These are phyloP conservation scores for Vimba vimba DNA, from an alignment of 2,113 vertebrate species.

Conservation along the genomic window DNA sequence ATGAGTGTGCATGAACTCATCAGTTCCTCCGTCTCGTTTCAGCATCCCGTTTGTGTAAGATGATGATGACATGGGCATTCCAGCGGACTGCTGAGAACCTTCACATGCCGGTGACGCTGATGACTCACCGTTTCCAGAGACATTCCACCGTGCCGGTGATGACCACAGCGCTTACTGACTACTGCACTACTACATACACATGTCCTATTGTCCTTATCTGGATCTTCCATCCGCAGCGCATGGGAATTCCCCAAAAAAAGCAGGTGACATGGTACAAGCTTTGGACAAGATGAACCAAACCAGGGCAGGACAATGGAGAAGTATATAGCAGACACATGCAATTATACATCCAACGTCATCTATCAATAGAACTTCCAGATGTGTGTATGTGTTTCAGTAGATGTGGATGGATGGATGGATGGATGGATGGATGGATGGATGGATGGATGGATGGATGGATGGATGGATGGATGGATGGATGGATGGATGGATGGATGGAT, in stretches of 20 bases:
- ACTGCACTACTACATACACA: neutral
- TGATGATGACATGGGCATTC: slow-evolving; percentile 9
- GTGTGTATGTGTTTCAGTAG: neutral
- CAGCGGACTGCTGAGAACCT: slow-evolving; percentile 34
- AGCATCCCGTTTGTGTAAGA: neutral
- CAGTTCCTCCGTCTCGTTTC: neutral
- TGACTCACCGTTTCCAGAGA: slow-evolving; percentile 54
- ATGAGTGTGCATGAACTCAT: slow-evolving; percentile 13
- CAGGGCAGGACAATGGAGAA: neutral
- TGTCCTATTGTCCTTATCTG: slow-evolving; percentile 31
- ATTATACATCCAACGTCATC: neutral
- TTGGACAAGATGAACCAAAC: neutral
- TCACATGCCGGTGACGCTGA: slow-evolving; percentile 35
- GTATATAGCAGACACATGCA: neutral
- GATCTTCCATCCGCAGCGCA: neutral
- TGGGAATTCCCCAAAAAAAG: neutral
- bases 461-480: neutral
- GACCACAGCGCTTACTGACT: slow-evolving; percentile 4
- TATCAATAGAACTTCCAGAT: slow-evolving; percentile 15
- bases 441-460: neutral
- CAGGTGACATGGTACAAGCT: neutral
- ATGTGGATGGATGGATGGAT: neutral
- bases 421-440: neutral
- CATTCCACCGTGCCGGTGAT: neutral
- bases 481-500: neutral